Percentiles rank a stretch among this genome's conserved stretches.
Evolutionary conservation across 2,113 vertebrate species (phyloP).

Genomic region (Elephantulus edwardii): DNA sequence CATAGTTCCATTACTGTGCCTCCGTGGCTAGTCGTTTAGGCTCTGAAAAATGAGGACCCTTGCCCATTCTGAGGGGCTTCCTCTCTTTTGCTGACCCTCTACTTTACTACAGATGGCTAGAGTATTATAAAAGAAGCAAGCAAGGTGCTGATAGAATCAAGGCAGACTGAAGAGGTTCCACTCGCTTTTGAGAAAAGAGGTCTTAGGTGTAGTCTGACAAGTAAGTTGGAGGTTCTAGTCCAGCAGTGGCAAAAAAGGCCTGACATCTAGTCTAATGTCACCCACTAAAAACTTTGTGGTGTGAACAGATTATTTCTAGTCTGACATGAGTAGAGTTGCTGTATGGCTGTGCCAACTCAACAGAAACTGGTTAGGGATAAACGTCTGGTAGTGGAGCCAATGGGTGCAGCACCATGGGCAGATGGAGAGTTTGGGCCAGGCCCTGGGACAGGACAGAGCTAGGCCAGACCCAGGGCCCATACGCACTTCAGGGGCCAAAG

Average conservation of each 20-base stretch:
- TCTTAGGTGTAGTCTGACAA: neutral
- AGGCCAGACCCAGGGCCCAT: neutral
- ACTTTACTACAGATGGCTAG: neutral
- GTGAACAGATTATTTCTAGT: neutral
- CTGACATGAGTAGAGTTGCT: neutral
- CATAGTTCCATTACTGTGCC: neutral
- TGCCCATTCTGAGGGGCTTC: neutral
- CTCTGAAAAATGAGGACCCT: neutral
- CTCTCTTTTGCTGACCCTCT: neutral
- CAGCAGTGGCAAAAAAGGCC: neutral
- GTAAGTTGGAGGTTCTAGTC: neutral
- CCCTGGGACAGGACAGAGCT: neutral
- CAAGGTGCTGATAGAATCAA: accelerated
- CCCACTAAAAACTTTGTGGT: neutral
- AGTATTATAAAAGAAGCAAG: neutral
- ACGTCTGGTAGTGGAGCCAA: neutral
- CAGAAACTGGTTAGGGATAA: neutral
- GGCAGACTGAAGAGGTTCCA: too few species aligned
- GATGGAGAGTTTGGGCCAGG: neutral
- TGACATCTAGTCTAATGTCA: neutral
- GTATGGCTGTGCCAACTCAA: neutral
- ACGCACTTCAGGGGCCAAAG: neutral
- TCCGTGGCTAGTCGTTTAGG: neutral
- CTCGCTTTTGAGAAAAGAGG: neutral
- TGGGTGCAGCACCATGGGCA: neutral